Evolutionary conservation across 2,888 invertebrate genomes (phyloP), one percentile per base, ranked within the genome.

Genomic region (Patella depressa): DNA sequence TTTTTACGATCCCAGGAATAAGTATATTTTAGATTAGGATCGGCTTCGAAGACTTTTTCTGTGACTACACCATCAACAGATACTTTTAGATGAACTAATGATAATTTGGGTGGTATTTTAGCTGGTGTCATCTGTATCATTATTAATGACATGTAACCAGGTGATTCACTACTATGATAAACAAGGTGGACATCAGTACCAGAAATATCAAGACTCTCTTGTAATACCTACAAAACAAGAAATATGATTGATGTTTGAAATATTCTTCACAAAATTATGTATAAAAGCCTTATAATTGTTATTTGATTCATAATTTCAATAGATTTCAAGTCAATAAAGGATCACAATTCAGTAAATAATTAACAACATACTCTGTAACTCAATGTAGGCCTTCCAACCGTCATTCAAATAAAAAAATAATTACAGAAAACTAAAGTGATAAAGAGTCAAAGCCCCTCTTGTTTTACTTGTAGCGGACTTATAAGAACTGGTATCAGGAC

Each of bases 1-100:
- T 99, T 99, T 81, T 97, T 94, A 91, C 98, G 96, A 92, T 98
- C 98, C 99, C 99, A 99, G 2, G 98, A 96, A 91, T 98, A 99
- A 12, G 96, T 97, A 92, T 98, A 98, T 75, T 96, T 96, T 79
- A 99, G 93, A 90, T 97, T 96, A 0, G 98, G 97, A 92, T 98
- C 98, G 0, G 99, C 98, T 92, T 98, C 98, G 91, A 99, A 98
- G 0, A 95, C 95, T 92, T 96, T 96, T 17, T 97, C 95, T 91
- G 97, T 96, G 17, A 97, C 93, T 2, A 97, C 96, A 7, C 98
- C 98, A 92, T 98, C 98, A 79, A 98, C 97, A 89, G 87, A 87
- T 29, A 99, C 97, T 77, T 96, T 94, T 24, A 99, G 95, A 91
- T 98, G 97, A 0, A 99, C 97, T 19, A 89, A 81, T 45, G 86